A percentile compares a stretch with the other conserved stretches of the same genome.
Conservation (phyloP, 2,797 vertebrate genomes). For the Sparus aurata region DNA sequence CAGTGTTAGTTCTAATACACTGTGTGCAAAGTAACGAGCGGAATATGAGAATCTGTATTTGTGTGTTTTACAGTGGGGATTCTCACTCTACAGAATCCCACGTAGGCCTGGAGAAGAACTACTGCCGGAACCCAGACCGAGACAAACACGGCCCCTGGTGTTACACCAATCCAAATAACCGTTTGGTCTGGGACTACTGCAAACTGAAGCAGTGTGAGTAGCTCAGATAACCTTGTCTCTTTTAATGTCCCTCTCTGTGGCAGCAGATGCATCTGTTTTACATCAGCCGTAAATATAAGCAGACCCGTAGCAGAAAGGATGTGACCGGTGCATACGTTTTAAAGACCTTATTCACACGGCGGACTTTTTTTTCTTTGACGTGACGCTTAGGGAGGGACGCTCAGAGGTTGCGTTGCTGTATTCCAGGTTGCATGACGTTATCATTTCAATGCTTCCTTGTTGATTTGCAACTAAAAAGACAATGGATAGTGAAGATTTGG, state of each 20-base stretch:
- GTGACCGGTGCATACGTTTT: slow-evolving; percentile 8
- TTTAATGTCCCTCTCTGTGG: neutral
- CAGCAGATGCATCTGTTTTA: slow-evolving; percentile 24
- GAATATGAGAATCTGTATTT: slow-evolving; percentile 77
- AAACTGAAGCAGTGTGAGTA: slow-evolving; percentile 95
- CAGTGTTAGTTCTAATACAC: slow-evolving; percentile 46
- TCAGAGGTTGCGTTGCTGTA: no score
- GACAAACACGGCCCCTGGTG: slow-evolving; percentile 99
- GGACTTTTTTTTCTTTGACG: no score
- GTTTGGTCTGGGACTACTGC: slow-evolving; percentile 97
- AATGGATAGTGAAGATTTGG: no score
- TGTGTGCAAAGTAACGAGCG: slow-evolving; percentile 69
- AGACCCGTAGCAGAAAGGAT: neutral
- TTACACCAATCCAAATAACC: slow-evolving; percentile 92
- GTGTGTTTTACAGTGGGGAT: slow-evolving; percentile 85
- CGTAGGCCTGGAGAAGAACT: slow-evolving; percentile 92
- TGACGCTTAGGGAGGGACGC: no score
- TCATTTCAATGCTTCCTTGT: no score
- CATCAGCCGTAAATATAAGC: slow-evolving; percentile 14
- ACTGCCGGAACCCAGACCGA: slow-evolving; percentile 96
- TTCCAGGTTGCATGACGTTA: no score
- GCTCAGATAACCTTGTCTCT: slow-evolving; percentile 11
- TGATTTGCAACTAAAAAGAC: no score
- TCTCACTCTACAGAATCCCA: slow-evolving; percentile 83
- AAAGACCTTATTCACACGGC: no score